phyloP scores from a whole-genome alignment of 2,888 invertebrate genomes.

The Agriopis leucophaearia region DNA sequence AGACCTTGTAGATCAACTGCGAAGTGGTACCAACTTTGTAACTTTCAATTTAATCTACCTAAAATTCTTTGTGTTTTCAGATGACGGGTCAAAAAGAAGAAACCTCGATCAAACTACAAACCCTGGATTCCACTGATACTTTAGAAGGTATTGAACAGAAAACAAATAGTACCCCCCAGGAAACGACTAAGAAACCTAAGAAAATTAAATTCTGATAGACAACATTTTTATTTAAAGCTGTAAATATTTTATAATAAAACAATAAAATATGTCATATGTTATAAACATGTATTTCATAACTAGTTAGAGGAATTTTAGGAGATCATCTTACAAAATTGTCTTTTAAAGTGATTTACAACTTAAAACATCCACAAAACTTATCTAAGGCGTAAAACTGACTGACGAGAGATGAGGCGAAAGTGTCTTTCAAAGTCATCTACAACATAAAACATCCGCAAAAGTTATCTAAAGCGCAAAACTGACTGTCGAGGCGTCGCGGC shows the following conservation, averaged over 20 bases:
- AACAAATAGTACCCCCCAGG: slow-evolving; percentile 46
- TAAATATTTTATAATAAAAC: slow-evolving; percentile 15
- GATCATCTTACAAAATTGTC: slow-evolving; percentile 40
- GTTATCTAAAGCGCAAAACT: no score
- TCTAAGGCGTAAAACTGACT: no score
- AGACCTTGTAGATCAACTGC: no score
- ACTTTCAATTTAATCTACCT: neutral
- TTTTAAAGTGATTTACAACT: slow-evolving; percentile 33
- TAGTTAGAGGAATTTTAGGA: slow-evolving; percentile 12
- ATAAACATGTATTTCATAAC: slow-evolving; percentile 24
- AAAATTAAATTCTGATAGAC: slow-evolving; percentile 74
- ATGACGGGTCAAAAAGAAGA: slow-evolving; percentile 75
- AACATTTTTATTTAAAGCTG: slow-evolving; percentile 21
- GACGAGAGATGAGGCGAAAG: no score
- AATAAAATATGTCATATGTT: slow-evolving; percentile 17
- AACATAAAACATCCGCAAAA: no score
- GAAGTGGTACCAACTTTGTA: no score
- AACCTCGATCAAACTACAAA: slow-evolving; percentile 76
- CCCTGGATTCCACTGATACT: slow-evolving; percentile 68
- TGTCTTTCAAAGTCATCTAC: no score
- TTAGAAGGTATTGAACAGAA: slow-evolving; percentile 76
- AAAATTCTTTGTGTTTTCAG: slow-evolving; percentile 55
- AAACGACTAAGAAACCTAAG: slow-evolving; percentile 71
- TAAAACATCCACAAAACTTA: neutral
- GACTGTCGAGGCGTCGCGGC: no score